These are phyloP conservation scores for Eolophus roseicapilla DNA, from an alignment of 2,113 vertebrate genomes.

Conservation along the genomic window DNA sequence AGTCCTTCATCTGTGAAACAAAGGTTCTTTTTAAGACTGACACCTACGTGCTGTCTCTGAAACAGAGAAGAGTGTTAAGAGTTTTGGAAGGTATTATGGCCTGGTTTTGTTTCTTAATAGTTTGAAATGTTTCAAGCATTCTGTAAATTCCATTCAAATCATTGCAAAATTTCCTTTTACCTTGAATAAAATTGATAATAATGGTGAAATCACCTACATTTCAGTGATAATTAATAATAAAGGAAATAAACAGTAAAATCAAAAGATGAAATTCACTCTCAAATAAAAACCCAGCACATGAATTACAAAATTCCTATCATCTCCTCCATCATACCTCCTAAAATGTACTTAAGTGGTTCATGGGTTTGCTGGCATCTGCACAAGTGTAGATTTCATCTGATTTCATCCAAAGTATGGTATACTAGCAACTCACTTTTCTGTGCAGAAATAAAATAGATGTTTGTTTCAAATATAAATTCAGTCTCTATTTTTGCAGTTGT, in stretches of 20 bases:
- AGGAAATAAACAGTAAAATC: neutral
- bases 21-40: neutral
- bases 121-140: neutral
- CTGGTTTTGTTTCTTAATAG: neutral
- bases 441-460: constrained; percentile 39
- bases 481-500: constrained; percentile 54
- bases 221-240: neutral
- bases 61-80: neutral
- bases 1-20: neutral
- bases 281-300: neutral
- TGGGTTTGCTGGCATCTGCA: neutral
- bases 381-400: neutral
- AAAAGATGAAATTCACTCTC: neutral
- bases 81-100: neutral
- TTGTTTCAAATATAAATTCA: constrained; percentile 53
- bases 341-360: neutral
- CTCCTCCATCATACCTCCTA: neutral
- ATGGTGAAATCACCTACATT: neutral
- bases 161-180: neutral
- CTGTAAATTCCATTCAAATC: neutral
- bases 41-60: neutral
- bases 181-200: neutral
- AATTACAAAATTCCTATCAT: neutral
- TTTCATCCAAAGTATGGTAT: neutral
- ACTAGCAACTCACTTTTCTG: neutral